Conservation (phyloP, 2,113 vertebrate species). For the Sinocyclocheilus anophthalmus region DNA sequence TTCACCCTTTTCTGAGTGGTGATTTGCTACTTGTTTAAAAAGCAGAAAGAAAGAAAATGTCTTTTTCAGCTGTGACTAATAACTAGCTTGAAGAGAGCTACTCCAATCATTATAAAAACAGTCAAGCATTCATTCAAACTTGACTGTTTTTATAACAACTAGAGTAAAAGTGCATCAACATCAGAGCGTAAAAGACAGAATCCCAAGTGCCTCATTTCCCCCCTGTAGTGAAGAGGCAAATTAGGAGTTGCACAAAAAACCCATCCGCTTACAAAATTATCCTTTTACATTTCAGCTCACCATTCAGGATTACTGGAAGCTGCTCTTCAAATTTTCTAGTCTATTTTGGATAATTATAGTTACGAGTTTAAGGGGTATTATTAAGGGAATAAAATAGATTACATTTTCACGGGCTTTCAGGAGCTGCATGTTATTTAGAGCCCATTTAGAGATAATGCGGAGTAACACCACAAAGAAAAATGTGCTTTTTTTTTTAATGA, state of each 20-base stretch:
- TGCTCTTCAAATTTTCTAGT: conserved; percentile 44
- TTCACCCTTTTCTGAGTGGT: neutral
- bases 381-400: conserved; percentile 37
- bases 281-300: conserved; percentile 44
- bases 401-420: conserved; percentile 43
- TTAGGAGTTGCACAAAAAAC: conserved; percentile 27
- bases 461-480: conserved; percentile 50
- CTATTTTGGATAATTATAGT: conserved; percentile 58
- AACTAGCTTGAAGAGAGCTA: neutral
- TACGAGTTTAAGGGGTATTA: conserved; percentile 33
- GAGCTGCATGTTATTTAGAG: conserved; percentile 40
- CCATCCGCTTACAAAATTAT: conserved; percentile 37
- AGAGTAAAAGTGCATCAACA: conserved; percentile 16
- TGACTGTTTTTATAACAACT: conserved; percentile 23
- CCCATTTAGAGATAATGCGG: conserved; percentile 40
- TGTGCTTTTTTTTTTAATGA: neutral
- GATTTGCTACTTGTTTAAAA: conserved; percentile 16
- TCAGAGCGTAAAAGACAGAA: conserved; percentile 26
- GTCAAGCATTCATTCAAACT: conserved; percentile 35
- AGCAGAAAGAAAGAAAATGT: neutral
- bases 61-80: conserved; percentile 21
- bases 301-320: conserved; percentile 48
- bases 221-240: conserved; percentile 44
- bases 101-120: conserved; percentile 13
- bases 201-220: conserved; percentile 40